These are phyloP conservation scores for Laticauda laticaudata DNA, from an alignment of 2,113 vertebrate genomes.

Conservation along the genomic window DNA sequence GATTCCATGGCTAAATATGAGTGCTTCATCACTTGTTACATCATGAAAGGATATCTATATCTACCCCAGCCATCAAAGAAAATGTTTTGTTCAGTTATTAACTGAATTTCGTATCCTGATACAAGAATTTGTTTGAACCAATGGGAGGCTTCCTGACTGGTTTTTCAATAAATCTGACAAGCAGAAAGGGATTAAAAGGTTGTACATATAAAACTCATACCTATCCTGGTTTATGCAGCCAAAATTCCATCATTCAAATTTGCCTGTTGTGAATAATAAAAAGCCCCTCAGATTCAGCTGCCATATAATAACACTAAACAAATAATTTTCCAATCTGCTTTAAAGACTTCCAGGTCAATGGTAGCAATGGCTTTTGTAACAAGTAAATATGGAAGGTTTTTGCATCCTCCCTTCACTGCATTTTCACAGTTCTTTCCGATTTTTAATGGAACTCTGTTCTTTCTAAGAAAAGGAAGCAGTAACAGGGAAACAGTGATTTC, in stretches of 20 bases:
- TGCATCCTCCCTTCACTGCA: background rate
- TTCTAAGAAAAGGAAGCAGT: background rate
- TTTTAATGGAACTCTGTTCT: background rate
- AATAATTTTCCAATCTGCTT: background rate
- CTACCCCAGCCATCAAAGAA: background rate
- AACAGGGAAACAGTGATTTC: background rate
- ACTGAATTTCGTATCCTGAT: background rate
- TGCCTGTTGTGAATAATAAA: background rate
- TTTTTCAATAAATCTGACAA: background rate
- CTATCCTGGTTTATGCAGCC: background rate
- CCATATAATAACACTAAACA: background rate
- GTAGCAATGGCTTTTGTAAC: background rate
- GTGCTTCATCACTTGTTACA: background rate
- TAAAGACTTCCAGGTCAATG: background rate
- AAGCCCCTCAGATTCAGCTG: too few relatives aligned
- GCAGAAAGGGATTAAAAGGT: background rate
- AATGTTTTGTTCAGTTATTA: background rate
- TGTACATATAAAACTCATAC: background rate
- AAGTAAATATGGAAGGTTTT: background rate
- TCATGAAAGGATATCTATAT: background rate
- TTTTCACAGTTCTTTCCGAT: background rate
- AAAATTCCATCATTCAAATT: background rate
- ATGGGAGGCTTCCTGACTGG: background rate
- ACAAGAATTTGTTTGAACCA: background rate
- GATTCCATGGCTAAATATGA: background rate